Base-by-base conservation (phyloP, 2,888 invertebrate genomes). In the Oscheius sp. region DNA sequence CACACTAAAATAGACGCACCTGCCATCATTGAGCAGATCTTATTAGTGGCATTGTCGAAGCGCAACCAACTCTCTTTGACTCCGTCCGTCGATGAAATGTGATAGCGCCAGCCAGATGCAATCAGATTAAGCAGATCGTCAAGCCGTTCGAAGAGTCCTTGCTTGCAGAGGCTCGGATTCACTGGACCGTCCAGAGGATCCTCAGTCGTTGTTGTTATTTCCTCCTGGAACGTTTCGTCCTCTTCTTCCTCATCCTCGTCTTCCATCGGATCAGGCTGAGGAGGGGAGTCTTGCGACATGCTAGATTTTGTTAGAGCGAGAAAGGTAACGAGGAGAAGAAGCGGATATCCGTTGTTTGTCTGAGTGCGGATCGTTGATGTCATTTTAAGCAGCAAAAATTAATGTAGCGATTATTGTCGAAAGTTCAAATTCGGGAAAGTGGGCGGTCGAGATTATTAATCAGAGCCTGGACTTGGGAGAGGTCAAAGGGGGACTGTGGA, bases 81-180 rank as follows among this genome's bases (percentile, higher is more conserved):
- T 10, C 79, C 81, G 33, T 86, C 83, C 11, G 87, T 88, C 72
- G 86, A 86, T n/a, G 87, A 84, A n/a, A 88, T 86, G 76, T 88
- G 88, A 74, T 87, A 88, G 70, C 86, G 86, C 88, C 88, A 88
- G 29, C 87, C 87, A 57, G 84, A 77, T 29, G 85, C 82, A 58
- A 88, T 75, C 65, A 80, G 79, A 71, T 86, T 85, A 53, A 86
- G 81, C 58, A 88, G 75, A 73, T 83, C 81, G 66, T 88, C 87
- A 60, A 88, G 77, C 7, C 80, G 76, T 53, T 74, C 77, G 57
- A 85, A 70, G 11, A 87, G 74, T 7, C 84, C 83, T 59, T 84
- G 76, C 73, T 82, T 81, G 74, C 87, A 87, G 11, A 83, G 68
- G 2, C 70, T 70, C 33, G 85, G 85, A 29, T 85, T 84, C 55